Evolutionary conservation across 2,113 vertebrate genomes (phyloP).

Genomic region (Sceloporus tristichus): DNA sequence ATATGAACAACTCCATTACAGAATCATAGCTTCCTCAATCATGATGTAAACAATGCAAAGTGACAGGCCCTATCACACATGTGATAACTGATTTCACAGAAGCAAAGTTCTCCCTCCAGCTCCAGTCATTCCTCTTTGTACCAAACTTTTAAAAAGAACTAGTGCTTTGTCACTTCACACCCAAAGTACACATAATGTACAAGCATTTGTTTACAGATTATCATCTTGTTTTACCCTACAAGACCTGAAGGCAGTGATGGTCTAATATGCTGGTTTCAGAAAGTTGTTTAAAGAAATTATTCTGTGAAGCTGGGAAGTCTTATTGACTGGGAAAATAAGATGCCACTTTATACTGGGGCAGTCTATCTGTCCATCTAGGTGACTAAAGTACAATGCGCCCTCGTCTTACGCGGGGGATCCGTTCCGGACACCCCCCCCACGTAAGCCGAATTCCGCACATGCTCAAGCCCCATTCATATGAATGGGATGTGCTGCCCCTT

Average conservation of each 20-base stretch:
- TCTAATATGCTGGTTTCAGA: not conserved
- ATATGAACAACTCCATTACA: not conserved
- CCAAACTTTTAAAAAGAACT: conserved; percentile 29
- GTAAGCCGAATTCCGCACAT: too few species aligned
- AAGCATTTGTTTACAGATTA: too few species aligned
- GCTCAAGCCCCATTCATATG: too few species aligned
- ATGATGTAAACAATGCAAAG: not conserved
- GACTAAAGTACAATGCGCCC: too few species aligned
- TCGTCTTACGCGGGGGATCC: too few species aligned
- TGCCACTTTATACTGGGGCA: not conserved
- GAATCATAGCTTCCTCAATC: not conserved
- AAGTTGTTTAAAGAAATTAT: not conserved
- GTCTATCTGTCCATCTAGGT: not conserved
- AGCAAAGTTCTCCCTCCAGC: not conserved
- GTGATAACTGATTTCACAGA: not conserved
- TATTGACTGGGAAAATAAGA: not conserved
- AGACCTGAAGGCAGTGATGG: too few species aligned
- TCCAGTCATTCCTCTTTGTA: conserved; percentile 12
- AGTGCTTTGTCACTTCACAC: not conserved
- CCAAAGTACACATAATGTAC: not conserved
- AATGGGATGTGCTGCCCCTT: too few species aligned
- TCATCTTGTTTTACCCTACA: too few species aligned
- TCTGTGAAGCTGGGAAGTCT: not conserved
- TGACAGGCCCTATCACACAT: not conserved
- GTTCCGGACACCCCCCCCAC: too few species aligned